A percentile compares a stretch with the other conserved stretches of the same genome.
These are phyloP conservation scores for Blastobasis lacticolella DNA, from an alignment of 2,888 invertebrate species.

Conservation along the genomic window DNA sequence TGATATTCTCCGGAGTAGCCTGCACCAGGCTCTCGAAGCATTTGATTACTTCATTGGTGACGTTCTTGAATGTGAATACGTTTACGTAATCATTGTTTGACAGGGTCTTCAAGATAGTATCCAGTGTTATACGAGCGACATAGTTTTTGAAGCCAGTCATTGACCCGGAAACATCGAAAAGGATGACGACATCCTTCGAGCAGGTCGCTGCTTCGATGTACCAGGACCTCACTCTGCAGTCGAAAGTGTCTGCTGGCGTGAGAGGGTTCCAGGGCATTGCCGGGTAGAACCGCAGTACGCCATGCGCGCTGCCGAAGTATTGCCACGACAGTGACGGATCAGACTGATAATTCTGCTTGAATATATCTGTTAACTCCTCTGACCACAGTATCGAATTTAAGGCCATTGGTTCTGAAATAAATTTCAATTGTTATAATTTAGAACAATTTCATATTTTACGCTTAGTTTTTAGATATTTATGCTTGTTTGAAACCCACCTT, in stretches of 20 bases:
- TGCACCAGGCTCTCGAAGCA: slow-evolving; percentile 93
- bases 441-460: no score
- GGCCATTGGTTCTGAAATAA: slow-evolving; percentile 49
- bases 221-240: slow-evolving; percentile 94
- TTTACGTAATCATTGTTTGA: slow-evolving; percentile 99
- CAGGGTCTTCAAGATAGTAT: slow-evolving; percentile 92
- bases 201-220: slow-evolving; percentile 98
- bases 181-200: slow-evolving; percentile 96
- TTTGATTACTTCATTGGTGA: slow-evolving; percentile 81
- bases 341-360: slow-evolving; percentile 87
- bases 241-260: slow-evolving; percentile 82
- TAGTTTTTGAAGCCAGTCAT: slow-evolving; percentile 90
- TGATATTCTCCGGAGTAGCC: slow-evolving; percentile 89
- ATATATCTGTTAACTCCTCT: slow-evolving; percentile 86
- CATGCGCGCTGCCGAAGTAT: slow-evolving; percentile 96
- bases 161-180: slow-evolving; percentile 96
- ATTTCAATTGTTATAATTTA: background rate
- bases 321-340: slow-evolving; percentile 97
- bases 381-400: slow-evolving; percentile 87
- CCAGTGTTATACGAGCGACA: slow-evolving; percentile 89
- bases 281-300: slow-evolving; percentile 94
- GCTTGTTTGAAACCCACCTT: slow-evolving; percentile 59
- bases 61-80: slow-evolving; percentile 87
- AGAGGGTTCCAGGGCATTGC: slow-evolving; percentile 79
- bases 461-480: no score